phyloP scores from a whole-genome alignment of 2,113 vertebrate species.

The Kobus ellipsiprymnus region DNA sequence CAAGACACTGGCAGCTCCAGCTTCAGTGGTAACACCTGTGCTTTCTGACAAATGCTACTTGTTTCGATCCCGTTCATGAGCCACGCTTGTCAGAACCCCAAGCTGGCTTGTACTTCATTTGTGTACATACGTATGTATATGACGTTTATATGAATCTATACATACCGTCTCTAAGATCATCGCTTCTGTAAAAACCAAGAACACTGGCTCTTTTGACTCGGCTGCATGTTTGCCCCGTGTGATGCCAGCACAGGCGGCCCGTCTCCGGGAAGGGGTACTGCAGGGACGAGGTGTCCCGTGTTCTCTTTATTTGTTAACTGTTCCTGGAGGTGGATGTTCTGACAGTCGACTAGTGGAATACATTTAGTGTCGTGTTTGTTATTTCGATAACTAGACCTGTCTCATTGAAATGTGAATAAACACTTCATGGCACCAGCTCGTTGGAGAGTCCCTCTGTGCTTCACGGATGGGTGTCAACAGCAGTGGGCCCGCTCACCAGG shows the following conservation, averaged over 20 bases:
- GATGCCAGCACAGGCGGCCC: conserved; percentile 34
- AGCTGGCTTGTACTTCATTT: conserved; percentile 52
- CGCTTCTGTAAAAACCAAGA: conserved; percentile 62
- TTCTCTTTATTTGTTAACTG: conserved; percentile 46
- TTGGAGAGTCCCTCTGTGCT: neutral
- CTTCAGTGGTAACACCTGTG: conserved; percentile 27
- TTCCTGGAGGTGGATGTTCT: conserved; percentile 48
- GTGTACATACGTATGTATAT: neutral
- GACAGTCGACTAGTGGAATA: conserved; percentile 53
- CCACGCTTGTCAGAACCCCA: conserved; percentile 38
- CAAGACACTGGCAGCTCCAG: neutral
- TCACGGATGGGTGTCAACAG: rapidly evolving
- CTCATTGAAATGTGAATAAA: conserved; percentile 70
- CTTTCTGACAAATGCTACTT: conserved; percentile 23
- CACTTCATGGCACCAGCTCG: conserved; percentile 36
- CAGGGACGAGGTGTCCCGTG: neutral
- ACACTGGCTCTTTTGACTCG: neutral
- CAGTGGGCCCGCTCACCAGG: rapidly evolving
- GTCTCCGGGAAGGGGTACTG: conserved; percentile 45
- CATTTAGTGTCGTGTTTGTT: conserved; percentile 56
- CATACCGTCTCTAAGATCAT: neutral
- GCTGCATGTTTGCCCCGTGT: conserved; percentile 19
- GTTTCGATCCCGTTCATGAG: conserved; percentile 28
- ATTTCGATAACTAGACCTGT: conserved; percentile 66
- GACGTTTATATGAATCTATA: neutral